A percentile compares a stretch with the other conserved stretches of the same genome.
Evolutionary conservation across 2,797 vertebrate genomes (phyloP).

Genomic region (Fratercula arctica): DNA sequence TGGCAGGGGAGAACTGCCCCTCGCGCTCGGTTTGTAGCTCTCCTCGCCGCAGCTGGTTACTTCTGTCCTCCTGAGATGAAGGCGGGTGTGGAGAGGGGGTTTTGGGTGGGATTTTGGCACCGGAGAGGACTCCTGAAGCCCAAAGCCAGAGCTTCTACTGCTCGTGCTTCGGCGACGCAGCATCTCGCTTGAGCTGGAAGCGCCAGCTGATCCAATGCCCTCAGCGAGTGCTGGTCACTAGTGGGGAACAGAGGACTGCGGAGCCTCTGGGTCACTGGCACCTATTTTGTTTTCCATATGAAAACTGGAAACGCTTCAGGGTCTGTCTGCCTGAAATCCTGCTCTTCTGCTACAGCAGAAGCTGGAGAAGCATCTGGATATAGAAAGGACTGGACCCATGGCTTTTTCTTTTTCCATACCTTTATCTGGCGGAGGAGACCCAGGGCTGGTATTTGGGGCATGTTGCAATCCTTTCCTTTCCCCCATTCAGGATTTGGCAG

Average conservation of each 20-base stretch:
- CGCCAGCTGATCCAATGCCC: background rate
- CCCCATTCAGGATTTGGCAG: background rate
- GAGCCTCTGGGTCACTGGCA: background rate
- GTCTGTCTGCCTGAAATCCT: background rate
- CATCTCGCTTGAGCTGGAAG: background rate
- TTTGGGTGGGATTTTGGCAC: background rate
- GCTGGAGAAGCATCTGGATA: background rate
- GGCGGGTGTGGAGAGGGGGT: accelerated
- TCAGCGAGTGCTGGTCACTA: background rate
- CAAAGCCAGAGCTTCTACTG: background rate
- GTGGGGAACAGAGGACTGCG: constrained; percentile 30
- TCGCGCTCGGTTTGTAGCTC: accelerated
- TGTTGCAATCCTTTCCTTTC: background rate
- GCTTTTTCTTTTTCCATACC: background rate
- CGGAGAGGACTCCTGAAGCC: background rate
- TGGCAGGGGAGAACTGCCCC: background rate
- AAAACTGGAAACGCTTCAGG: background rate
- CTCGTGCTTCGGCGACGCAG: background rate
- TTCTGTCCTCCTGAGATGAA: background rate
- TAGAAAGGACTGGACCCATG: background rate
- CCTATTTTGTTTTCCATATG: background rate
- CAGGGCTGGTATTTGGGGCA: background rate
- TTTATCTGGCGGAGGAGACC: background rate
- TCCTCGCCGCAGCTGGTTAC: background rate
- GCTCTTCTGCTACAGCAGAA: background rate